Evolutionary conservation across 2,888 invertebrate species (phyloP), one percentile per base, ranked within the genome.

Genomic region (Amphipoea lucens): DNA sequence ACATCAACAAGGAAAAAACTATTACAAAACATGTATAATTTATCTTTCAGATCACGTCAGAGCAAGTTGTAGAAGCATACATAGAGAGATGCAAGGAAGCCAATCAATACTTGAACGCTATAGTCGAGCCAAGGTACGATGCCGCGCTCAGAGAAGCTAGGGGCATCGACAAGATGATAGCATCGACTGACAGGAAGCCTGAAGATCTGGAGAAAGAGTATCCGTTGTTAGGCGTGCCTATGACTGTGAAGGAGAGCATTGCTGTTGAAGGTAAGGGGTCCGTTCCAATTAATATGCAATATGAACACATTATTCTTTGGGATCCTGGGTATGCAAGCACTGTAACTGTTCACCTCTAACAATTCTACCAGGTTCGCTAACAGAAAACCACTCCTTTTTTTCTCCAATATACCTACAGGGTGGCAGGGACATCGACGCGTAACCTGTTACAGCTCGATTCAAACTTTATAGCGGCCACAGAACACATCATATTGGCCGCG

Each of bases 181-280:
- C 96, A 17, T 96, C 97, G 66, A 97, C 97, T 45, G 96, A 97
- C 68, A 92, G 94, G 40, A 97, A 96, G 4, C 95, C 97, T n/a
- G 97, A 97, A 66, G 97, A 97, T 74, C 96, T 98, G 90, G 97
- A 97, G 84, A 96, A 97, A 79, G 97, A 98, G 70, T 98, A 97
- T 87, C 99, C 99, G 0, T 95, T 99, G 81, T 95, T 98, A 17
- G 99, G 99, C 7, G 97, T 99, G 7, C 99, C 99, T 0, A 97
- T 99, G 83, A 98, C 99, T 11, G 98, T 98, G 0, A 99, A 99
- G 94, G 98, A 99, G 94, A 98, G 98, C 89, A 98, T 98, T 89
- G 97, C 97, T 71, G 97, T 98, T 4, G 97, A 98, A 97, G 99
- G 98, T 97, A 93, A 84, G 86, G 1, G 40, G n/a, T 29, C n/a